Base-by-base conservation (phyloP, 2,888 invertebrate genomes). In the Antitype chi region DNA sequence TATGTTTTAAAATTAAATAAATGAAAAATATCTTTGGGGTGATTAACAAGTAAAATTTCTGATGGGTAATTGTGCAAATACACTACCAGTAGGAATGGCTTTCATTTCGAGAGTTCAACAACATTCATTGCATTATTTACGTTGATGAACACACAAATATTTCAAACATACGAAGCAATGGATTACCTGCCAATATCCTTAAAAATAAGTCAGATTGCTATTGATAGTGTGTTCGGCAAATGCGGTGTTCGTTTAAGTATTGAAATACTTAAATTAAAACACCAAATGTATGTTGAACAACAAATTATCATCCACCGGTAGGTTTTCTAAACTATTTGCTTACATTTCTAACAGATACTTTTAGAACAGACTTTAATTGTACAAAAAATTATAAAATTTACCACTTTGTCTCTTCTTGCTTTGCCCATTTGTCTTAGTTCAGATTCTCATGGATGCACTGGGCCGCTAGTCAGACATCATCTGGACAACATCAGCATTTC, bases 381-480 rank as follows among this genome's bases (percentile, higher is more conserved):
- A 60, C 32, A 23, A 32, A 23, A 32, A 9, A 23, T 5, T 60
- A 11, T 60, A 60, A 60, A 32, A 23, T 5, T 60, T 87, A 94
- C 95, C 79, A 93, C 88, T 90, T 92, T 94, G 49, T 94, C 94
- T 79, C 93, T 90, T 68, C 94, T 90, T 69, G 89, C 77, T 79
- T 92, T 94, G 78, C 91, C 88, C 92, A 93, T 92, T 77, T 91
- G 90, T 89, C 86, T 89, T 67, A 88, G 88, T 88, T 86, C 60
- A 84, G 76, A 90, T 88, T 70, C 87, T 87, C 90, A 92, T 91
- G 63, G 59, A 77, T 81, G 86, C 77, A 80, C 78, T 77, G 60
- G 80, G 70, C 80, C 62, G 57, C 81, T 79, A 84, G 60, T 63
- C 74, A 69, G 53, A 78, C 81, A 88, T 89, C 92, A 90, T 87